Evolutionary conservation across 2,113 vertebrate genomes (phyloP).

Genomic region (Emberiza fucata): DNA sequence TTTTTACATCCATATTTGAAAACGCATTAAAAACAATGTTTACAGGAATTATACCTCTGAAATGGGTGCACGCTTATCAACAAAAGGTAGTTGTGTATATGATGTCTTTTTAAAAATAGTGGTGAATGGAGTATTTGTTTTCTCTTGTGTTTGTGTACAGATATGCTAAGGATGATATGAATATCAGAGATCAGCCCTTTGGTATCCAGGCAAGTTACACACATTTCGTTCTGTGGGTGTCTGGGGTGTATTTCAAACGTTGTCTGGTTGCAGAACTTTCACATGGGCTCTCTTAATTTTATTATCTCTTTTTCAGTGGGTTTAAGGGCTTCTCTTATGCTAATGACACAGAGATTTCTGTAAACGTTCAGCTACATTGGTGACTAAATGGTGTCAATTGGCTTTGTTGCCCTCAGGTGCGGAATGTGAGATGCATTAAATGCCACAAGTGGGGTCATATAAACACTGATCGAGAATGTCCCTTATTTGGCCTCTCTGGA

Average conservation of each 20-base stretch:
- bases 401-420: constrained; percentile 75
- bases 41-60: neutral
- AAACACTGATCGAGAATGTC: constrained; percentile 97
- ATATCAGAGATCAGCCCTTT: constrained; percentile 98
- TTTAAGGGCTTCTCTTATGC: neutral
- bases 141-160: constrained; percentile 68
- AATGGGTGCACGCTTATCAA: neutral
- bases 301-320: neutral
- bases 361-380: neutral
- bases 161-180: constrained; percentile 99
- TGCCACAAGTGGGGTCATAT: constrained; percentile 99
- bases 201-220: constrained; percentile 89
- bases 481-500: constrained; percentile 96
- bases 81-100: neutral
- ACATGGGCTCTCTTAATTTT: constrained; percentile 15
- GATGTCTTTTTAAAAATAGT: neutral
- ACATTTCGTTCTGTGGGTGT: constrained; percentile 35
- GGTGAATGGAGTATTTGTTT: neutral
- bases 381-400: neutral
- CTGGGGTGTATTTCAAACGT: constrained; percentile 29
- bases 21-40: neutral
- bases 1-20: neutral
- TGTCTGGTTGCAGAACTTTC: neutral
- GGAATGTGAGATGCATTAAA: constrained; percentile 98
- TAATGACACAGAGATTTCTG: too few relatives aligned